Conservation (phyloP, 2,888 invertebrate genomes). For the Melangyna quadrimaculata region DNA sequence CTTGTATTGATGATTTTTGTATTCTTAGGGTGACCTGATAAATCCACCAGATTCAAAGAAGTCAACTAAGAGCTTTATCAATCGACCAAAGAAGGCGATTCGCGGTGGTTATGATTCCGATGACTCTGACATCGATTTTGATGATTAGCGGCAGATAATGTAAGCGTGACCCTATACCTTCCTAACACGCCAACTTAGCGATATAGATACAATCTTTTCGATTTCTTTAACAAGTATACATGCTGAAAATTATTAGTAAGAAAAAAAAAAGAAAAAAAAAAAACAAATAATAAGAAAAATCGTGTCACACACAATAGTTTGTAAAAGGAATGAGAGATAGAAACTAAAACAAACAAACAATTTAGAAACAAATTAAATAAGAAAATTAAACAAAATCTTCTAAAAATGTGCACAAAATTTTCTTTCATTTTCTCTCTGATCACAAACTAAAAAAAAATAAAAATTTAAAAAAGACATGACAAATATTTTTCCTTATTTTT, state of each 20-base stretch:
- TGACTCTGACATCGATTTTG: constrained; percentile 83
- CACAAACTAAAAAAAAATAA: constrained; percentile 27
- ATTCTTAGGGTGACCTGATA: constrained; percentile 83
- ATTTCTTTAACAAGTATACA: constrained; percentile 55
- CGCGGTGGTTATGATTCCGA: constrained; percentile 82
- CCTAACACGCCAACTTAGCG: constrained; percentile 34
- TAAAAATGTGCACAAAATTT: constrained; percentile 58
- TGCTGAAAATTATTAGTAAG: constrained; percentile 53
- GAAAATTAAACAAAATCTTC: constrained; percentile 41
- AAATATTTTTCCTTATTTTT: constrained; percentile 40
- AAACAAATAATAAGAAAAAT: not conserved
- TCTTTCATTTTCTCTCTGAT: constrained; percentile 12
- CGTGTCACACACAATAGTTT: constrained; percentile 37
- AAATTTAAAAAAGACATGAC: constrained; percentile 53
- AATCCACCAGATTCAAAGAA: constrained; percentile 84
- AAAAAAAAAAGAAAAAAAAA: no score
- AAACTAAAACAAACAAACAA: constrained; percentile 3
- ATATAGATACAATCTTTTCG: constrained; percentile 50
- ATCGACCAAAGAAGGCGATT: constrained; percentile 83
- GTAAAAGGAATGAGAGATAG: constrained; percentile 13
- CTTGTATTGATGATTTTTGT: not conserved
- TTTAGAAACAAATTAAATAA: constrained; percentile 9
- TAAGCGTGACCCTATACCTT: constrained; percentile 21
- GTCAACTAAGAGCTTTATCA: constrained; percentile 80
- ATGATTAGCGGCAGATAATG: constrained; percentile 80